Percentiles rank a stretch among this genome's conserved stretches.
phyloP scores from a whole-genome alignment of 2,888 invertebrate genomes.

The Lepidocyrtinus sp. region DNA sequence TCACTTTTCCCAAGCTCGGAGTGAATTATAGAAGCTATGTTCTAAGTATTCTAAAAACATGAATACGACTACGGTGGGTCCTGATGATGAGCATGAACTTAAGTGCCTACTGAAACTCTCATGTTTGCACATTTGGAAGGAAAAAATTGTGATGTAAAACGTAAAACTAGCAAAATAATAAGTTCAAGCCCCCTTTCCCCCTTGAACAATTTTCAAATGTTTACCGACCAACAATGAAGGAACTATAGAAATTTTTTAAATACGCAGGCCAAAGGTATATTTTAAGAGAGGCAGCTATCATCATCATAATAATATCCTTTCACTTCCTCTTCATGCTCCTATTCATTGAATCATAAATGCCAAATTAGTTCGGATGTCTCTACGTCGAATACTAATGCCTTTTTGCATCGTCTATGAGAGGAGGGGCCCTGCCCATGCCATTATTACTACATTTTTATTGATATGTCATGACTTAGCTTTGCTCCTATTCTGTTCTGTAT shows the following conservation, averaged over 20 bases:
- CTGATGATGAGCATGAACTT: neutral
- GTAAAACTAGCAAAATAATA: neutral
- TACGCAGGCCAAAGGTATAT: neutral
- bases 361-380: slow-evolving; percentile 60
- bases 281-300: slow-evolving; percentile 7
- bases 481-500: slow-evolving; percentile 6
- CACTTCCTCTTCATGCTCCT: slow-evolving; percentile 57
- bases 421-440: slow-evolving; percentile 55
- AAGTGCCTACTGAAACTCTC: neutral
- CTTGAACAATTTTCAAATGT: neutral
- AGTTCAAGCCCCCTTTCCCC: neutral
- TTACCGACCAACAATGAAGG: neutral
- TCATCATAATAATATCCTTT: slow-evolving; percentile 57
- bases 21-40: no score
- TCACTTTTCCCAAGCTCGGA: neutral
- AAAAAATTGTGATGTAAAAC: neutral
- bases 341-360: slow-evolving; percentile 64
- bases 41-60: no score
- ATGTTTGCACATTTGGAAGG: slow-evolving; percentile 7
- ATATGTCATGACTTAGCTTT: slow-evolving; percentile 59
- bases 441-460: slow-evolving; percentile 61
- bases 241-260: neutral
- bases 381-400: slow-evolving; percentile 57
- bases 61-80: no score
- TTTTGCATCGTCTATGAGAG: slow-evolving; percentile 24